These are phyloP conservation scores for Chydorus sphaericus DNA, from an alignment of 2,888 invertebrate genomes.

Conservation along the genomic window DNA sequence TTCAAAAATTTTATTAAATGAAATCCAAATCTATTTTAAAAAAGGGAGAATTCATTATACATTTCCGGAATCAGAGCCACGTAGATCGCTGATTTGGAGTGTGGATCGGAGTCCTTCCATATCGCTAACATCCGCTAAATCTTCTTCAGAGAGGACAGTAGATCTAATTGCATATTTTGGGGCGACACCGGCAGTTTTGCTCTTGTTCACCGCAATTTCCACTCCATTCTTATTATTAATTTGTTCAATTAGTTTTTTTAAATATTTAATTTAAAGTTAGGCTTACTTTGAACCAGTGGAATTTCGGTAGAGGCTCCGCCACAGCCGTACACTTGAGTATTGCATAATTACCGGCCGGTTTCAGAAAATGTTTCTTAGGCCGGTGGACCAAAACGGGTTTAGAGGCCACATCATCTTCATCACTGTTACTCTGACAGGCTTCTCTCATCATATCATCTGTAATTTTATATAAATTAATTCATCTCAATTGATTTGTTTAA, in stretches of 20 bases:
- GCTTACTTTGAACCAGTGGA: conserved; percentile 8
- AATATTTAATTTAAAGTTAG: background rate
- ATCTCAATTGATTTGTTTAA: background rate
- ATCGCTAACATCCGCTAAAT: background rate
- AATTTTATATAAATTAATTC: background rate
- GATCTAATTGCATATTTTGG: background rate
- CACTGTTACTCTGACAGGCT: background rate
- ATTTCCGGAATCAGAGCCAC: background rate
- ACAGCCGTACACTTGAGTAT: conserved; percentile 5
- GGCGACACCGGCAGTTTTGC: background rate
- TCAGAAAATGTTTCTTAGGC: background rate
- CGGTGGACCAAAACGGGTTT: background rate
- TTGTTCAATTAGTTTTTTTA: background rate
- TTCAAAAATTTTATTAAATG: background rate
- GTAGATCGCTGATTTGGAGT: background rate
- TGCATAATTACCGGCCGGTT: background rate
- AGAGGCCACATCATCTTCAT: background rate
- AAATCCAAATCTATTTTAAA: background rate
- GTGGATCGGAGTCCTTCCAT: conserved; percentile 7
- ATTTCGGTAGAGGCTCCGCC: background rate
- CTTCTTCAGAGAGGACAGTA: background rate
- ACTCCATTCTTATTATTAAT: background rate
- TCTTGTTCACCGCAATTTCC: background rate
- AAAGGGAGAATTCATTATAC: background rate
- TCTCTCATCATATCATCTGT: background rate